Percentiles rank a stretch among this genome's conserved stretches.
Evolutionary conservation across 2,113 vertebrate genomes (phyloP).

Genomic region (Sakesphorus luctuosus): DNA sequence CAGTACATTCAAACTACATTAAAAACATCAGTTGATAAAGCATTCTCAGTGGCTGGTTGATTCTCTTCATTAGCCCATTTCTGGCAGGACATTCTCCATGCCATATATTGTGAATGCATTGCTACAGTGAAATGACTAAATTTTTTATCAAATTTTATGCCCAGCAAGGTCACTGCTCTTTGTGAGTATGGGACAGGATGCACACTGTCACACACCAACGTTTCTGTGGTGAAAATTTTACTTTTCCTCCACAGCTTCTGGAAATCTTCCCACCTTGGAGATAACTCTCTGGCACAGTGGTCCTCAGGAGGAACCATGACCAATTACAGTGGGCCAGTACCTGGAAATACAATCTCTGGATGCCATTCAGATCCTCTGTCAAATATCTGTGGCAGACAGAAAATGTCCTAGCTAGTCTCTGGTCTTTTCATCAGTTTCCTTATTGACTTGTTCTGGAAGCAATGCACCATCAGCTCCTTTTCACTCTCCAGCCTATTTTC

Average conservation of each 20-base stretch:
- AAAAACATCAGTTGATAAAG: no score
- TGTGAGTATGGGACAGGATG: background rate
- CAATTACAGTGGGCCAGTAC: background rate
- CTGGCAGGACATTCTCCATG: no score
- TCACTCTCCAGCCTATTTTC: background rate
- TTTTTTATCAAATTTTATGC: background rate
- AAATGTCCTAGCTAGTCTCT: background rate
- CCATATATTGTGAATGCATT: no score
- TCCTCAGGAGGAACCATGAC: background rate
- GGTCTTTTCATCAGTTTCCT: background rate
- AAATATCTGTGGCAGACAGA: background rate
- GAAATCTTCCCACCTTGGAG: background rate
- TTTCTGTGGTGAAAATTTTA: background rate
- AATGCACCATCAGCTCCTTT: background rate
- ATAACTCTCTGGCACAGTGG: background rate
- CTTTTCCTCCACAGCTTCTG: background rate
- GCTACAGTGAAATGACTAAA: background rate
- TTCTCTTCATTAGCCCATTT: no score
- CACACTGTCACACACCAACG: accelerated
- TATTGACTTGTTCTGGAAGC: background rate
- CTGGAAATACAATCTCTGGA: background rate
- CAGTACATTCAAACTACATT: no score
- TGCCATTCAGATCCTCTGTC: accelerated
- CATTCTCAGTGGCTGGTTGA: no score
- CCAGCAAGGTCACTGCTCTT: background rate